These are phyloP conservation scores for Synergus gifuensis DNA, from an alignment of 2,888 invertebrate species.

Conservation along the genomic window DNA sequence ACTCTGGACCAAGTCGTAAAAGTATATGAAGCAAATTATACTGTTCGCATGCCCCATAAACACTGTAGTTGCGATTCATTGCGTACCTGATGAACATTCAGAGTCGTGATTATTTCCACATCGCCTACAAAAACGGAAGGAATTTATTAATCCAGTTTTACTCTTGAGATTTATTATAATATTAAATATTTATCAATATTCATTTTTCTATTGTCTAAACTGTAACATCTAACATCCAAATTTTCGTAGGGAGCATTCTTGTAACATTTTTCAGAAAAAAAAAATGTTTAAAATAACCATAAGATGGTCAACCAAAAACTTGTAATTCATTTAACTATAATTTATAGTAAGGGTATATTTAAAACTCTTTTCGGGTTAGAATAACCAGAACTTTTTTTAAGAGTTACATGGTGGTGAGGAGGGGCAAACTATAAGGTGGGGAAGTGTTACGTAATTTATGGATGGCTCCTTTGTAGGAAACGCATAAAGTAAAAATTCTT, in stretches of 20 bases:
- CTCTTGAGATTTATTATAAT: not conserved
- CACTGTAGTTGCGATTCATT: constrained; percentile 58
- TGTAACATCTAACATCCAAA: no score
- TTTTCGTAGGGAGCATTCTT: no score
- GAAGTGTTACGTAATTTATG: no score
- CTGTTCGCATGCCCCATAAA: constrained; percentile 58
- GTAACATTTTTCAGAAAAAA: no score
- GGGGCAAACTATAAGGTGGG: no score
- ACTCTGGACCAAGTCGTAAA: constrained; percentile 24
- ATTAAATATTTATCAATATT: not conserved
- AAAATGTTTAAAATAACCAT: no score
- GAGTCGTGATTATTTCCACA: not conserved
- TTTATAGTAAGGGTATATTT: not conserved
- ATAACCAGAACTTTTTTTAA: no score
- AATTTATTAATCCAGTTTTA: not conserved
- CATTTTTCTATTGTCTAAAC: not conserved
- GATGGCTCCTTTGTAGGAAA: not conserved
- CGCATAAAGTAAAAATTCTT: constrained; percentile 51
- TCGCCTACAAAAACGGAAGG: not conserved
- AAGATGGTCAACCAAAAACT: no score
- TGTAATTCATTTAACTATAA: not conserved
- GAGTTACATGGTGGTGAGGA: no score
- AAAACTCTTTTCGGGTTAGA: no score
- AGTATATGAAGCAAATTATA: constrained; percentile 57
- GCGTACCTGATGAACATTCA: constrained; percentile 44